Evolutionary conservation across 2,888 invertebrate genomes (phyloP).

Genomic region (Conchocele bisecta): DNA sequence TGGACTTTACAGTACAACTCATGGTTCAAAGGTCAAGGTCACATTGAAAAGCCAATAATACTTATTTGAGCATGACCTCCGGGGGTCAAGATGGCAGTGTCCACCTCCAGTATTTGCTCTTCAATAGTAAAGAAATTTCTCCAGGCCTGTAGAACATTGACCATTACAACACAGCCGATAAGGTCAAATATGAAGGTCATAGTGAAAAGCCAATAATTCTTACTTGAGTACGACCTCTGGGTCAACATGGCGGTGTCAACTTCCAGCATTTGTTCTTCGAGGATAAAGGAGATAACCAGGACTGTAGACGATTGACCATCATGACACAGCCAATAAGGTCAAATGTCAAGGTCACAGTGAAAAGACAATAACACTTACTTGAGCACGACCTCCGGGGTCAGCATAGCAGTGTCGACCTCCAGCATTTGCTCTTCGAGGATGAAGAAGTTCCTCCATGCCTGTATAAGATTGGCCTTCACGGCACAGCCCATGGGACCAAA

Average conservation of each 20-base stretch:
- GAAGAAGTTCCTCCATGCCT: conserved; percentile 97
- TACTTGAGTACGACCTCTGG: conserved; percentile 97
- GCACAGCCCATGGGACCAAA: conserved; percentile 99
- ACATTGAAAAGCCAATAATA: no score
- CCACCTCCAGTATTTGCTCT: conserved; percentile 99
- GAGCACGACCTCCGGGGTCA: conserved; percentile 98
- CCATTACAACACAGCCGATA: conserved; percentile 99
- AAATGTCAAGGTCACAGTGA: no score
- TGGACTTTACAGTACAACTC: conserved; percentile 99
- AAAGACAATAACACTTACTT: conserved; percentile 85
- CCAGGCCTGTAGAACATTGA: conserved; percentile 97
- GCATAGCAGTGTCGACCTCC: conserved; percentile 98
- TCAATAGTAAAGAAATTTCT: conserved; percentile 97
- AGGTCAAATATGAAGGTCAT: no score
- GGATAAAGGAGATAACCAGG: conserved; percentile 97
- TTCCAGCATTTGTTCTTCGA: conserved; percentile 99
- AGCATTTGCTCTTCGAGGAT: conserved; percentile 99
- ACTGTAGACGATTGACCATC: conserved; percentile 95
- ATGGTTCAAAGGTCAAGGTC: conserved; percentile 99
- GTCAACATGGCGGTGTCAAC: conserved; percentile 99
- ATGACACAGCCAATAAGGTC: conserved; percentile 99
- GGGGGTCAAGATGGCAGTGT: conserved; percentile 99
- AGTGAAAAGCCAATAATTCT: conserved; percentile 36
- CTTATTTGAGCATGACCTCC: no score
- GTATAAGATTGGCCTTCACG: conserved; percentile 96